These are phyloP conservation scores for Leucoraja erinaceus DNA, from an alignment of 2,113 vertebrate genomes.

Conservation along the genomic window DNA sequence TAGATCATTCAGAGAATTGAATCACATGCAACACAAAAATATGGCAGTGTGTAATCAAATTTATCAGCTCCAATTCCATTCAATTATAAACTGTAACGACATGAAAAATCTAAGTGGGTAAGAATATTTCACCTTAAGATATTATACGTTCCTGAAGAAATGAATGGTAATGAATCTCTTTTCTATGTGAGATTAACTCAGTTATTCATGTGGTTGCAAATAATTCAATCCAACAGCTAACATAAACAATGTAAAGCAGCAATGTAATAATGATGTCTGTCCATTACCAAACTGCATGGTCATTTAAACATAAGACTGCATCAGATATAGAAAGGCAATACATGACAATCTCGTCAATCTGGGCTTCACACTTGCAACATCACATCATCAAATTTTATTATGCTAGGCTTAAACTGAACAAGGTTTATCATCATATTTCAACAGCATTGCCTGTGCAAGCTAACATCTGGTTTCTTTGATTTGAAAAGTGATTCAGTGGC, in stretches of 20 bases:
- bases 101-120: neutral
- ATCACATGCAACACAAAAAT: no score
- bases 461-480: neutral
- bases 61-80: neutral
- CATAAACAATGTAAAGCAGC: neutral
- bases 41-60: no score
- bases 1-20: no score
- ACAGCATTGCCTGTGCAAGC: neutral
- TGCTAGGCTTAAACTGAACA: neutral
- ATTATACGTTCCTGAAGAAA: neutral
- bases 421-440: neutral
- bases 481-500: neutral
- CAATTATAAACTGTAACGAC: neutral
- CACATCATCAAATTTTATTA: neutral
- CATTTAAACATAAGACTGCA: neutral
- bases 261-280: neutral
- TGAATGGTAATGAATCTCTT: neutral
- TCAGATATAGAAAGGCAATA: neutral
- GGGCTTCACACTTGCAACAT: neutral
- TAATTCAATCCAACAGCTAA: neutral
- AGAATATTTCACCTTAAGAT: neutral
- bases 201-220: neutral
- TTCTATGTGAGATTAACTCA: no score
- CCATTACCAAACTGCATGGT: neutral
- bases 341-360: neutral